phyloP scores from a whole-genome alignment of 2,113 vertebrate genomes.

The Haliaeetus leucogaster region DNA sequence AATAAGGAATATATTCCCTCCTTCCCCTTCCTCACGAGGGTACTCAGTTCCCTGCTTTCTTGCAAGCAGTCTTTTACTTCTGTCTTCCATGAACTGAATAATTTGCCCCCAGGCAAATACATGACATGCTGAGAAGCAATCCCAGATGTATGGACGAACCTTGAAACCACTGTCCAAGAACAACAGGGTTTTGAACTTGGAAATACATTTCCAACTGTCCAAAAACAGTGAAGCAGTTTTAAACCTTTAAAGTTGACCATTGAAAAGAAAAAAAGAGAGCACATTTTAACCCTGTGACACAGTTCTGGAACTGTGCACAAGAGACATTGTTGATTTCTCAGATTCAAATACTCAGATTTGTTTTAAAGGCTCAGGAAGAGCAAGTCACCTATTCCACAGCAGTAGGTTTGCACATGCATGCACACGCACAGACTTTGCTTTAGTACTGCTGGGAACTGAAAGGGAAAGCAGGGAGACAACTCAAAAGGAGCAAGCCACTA shows the following conservation, averaged over 20 bases:
- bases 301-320: background rate
- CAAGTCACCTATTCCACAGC: background rate
- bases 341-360: background rate
- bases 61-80: background rate
- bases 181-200: background rate
- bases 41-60: background rate
- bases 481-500: background rate
- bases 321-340: background rate
- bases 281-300: background rate
- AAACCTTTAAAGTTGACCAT: background rate
- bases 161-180: background rate
- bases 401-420: accelerated
- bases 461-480: background rate
- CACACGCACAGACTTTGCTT: background rate
- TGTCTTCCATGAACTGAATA: background rate
- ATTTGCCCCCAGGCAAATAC: background rate
- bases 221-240: background rate
- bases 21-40: background rate
- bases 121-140: background rate
- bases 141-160: background rate
- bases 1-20: background rate
- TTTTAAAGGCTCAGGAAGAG: background rate
- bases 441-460: background rate
- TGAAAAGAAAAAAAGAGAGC: accelerated
- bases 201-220: background rate